These are phyloP conservation scores for Anthopleura xanthogrammica DNA, from an alignment of 92 coral and sea anemone species.

Conservation along the genomic window DNA sequence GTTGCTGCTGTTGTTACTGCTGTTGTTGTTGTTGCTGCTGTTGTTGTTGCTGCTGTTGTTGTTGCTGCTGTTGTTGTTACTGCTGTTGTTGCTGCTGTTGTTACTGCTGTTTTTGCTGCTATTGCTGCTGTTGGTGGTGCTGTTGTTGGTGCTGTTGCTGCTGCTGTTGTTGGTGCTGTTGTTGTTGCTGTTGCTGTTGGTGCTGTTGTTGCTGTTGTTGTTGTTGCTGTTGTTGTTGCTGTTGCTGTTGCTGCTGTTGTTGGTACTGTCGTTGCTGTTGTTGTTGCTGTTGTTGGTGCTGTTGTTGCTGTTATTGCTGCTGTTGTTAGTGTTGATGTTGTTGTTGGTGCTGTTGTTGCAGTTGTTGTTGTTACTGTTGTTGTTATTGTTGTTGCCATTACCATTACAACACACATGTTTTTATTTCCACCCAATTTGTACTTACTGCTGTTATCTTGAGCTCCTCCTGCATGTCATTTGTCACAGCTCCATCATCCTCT, in stretches of 20 bases:
- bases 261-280: background rate
- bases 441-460: slow-evolving; percentile 67
- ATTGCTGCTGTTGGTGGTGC: background rate
- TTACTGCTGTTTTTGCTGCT: background rate
- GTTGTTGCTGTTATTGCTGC: background rate
- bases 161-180: background rate
- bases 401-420: background rate
- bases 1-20: background rate
- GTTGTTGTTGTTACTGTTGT: background rate
- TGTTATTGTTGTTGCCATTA: background rate
- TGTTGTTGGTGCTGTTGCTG: background rate
- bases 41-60: background rate
- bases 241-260: background rate
- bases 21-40: background rate
- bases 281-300: background rate
- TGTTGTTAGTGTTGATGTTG: background rate
- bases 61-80: background rate
- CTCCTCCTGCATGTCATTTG: slow-evolving; percentile 56
- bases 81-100: background rate
- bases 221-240: background rate
- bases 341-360: background rate
- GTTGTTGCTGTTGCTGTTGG: background rate
- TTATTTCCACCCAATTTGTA: background rate
- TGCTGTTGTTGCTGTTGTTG: background rate
- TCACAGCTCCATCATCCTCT: slow-evolving; percentile 75